Evolutionary conservation across 2,113 vertebrate species (phyloP).

Genomic region (Neolamprologus toae): DNA sequence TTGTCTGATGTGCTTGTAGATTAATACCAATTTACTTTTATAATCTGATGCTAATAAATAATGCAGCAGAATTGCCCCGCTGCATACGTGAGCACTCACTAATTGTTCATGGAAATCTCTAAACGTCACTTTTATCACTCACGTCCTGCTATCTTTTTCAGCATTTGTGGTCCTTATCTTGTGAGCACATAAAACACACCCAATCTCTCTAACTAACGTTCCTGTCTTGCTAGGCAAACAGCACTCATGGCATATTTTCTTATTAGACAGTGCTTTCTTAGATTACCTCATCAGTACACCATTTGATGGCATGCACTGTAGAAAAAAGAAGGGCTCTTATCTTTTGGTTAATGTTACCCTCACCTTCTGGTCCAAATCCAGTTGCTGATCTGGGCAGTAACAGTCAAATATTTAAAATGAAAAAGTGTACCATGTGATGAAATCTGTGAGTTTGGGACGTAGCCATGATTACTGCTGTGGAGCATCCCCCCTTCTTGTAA

Average conservation of each 20-base stretch:
- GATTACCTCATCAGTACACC: background rate
- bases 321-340: background rate
- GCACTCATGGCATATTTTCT: background rate
- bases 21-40: background rate
- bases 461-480: background rate
- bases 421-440: background rate
- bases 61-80: background rate
- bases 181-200: background rate
- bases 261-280: background rate
- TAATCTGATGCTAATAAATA: background rate
- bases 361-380: background rate
- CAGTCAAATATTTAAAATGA: background rate
- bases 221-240: background rate
- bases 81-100: background rate
- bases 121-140: background rate
- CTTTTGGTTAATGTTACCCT: background rate
- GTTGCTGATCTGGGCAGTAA: background rate
- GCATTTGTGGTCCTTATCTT: background rate
- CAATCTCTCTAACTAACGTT: background rate
- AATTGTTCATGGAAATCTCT: background rate
- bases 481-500: background rate
- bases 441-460: background rate
- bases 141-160: background rate
- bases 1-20: background rate
- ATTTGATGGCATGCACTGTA: background rate